Conservation (phyloP, 2,797 vertebrate species). For the Holocentrus rufus region DNA sequence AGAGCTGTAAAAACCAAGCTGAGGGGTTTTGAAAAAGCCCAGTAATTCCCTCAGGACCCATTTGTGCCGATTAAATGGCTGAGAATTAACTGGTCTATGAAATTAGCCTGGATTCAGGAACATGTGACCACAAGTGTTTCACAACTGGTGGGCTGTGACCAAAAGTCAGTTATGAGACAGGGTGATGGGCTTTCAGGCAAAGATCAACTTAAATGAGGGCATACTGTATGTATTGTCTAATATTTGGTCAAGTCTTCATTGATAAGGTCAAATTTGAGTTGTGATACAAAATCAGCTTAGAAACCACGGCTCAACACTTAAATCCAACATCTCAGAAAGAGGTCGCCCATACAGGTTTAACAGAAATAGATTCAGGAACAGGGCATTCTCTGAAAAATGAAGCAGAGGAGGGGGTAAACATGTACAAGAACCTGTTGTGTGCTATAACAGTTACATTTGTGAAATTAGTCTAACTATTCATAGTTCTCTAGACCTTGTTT, state of each 20-base stretch:
- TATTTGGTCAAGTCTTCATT: background rate
- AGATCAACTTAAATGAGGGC: background rate
- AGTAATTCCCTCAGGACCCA: slow-evolving; percentile 16
- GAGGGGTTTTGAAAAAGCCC: background rate
- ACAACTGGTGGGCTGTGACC: slow-evolving; percentile 21
- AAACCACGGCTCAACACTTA: background rate
- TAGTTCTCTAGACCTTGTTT: background rate
- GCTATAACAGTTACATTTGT: no score
- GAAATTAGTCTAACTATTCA: no score
- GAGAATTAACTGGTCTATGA: slow-evolving; percentile 27
- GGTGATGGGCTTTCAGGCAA: background rate
- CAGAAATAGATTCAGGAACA: background rate
- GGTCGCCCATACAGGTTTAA: background rate
- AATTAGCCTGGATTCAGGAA: slow-evolving; percentile 35
- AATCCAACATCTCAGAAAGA: background rate
- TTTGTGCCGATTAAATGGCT: slow-evolving; percentile 12
- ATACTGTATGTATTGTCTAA: background rate
- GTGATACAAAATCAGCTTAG: background rate
- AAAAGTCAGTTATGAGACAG: background rate
- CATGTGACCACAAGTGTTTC: slow-evolving; percentile 39
- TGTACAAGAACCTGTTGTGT: no score
- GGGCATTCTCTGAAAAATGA: no score
- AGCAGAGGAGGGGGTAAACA: no score
- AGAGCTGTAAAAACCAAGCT: slow-evolving; percentile 10
- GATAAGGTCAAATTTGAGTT: background rate